Conservation (phyloP, 2,113 vertebrate species). For the Passer domesticus region DNA sequence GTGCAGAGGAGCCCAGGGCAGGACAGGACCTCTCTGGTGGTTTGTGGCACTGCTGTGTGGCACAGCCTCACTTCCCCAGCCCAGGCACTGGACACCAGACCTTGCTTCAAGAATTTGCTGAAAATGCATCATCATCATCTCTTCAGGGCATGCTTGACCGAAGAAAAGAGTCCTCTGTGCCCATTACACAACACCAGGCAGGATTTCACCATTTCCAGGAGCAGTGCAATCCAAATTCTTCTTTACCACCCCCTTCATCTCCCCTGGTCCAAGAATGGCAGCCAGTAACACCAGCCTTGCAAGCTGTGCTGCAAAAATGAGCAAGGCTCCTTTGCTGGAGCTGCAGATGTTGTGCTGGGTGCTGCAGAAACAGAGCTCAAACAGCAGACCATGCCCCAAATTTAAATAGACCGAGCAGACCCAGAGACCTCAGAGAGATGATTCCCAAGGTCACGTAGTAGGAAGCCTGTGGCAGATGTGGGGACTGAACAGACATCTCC, state of each 20-base stretch:
- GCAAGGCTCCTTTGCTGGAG: background rate
- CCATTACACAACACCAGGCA: background rate
- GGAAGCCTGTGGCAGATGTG: background rate
- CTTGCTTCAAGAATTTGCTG: background rate
- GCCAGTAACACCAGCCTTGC: background rate
- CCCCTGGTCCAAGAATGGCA: background rate
- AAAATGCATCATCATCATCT: background rate
- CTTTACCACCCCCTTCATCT: background rate
- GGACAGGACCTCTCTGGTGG: background rate
- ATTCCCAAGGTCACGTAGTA: background rate
- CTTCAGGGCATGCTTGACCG: background rate
- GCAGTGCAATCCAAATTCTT: background rate
- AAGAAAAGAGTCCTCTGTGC: background rate
- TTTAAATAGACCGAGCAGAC: slow-evolving; percentile 29
- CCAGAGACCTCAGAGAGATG: background rate
- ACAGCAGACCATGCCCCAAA: slow-evolving; percentile 30
- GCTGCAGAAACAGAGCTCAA: background rate
- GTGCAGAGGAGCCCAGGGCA: background rate
- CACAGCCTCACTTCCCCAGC: background rate
- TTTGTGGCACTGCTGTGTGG: background rate
- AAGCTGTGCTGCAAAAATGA: background rate
- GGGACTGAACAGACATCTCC: background rate
- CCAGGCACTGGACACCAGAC: background rate
- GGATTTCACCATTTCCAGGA: background rate
- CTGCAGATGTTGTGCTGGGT: background rate